Percentiles rank a stretch among this genome's conserved stretches.
These are phyloP conservation scores for Cheilosia vulpina DNA, from an alignment of 2,888 invertebrate genomes.

Conservation along the genomic window DNA sequence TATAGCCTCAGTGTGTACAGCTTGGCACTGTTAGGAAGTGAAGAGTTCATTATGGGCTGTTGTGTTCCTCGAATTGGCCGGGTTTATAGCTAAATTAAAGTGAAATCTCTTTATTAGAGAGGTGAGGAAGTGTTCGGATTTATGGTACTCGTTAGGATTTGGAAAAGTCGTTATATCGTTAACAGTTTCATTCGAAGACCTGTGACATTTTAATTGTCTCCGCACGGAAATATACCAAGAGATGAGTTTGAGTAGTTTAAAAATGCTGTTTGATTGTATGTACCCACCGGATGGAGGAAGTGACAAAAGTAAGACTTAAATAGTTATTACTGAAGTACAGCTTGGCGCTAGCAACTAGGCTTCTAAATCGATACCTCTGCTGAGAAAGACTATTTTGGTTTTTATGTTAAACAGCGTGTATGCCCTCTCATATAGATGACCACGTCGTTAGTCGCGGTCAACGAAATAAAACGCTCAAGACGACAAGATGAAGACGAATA, in stretches of 20 bases:
- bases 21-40: slow-evolving; percentile 34
- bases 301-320: not conserved
- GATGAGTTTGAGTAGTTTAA: not conserved
- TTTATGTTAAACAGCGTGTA: too few relatives aligned
- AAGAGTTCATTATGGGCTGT: slow-evolving; percentile 17
- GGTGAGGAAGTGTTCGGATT: slow-evolving; percentile 9
- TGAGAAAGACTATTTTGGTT: too few relatives aligned
- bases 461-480: too few relatives aligned
- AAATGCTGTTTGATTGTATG: not conserved
- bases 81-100: slow-evolving; percentile 36
- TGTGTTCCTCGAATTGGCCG: slow-evolving; percentile 27
- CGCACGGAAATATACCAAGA: not conserved
- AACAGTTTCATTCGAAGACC: not conserved
- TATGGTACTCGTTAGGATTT: slow-evolving; percentile 27
- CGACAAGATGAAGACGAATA: too few relatives aligned
- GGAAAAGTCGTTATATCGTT: slow-evolving; percentile 21
- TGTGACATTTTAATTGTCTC: slow-evolving; percentile 15
- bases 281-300: not conserved
- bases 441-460: too few relatives aligned
- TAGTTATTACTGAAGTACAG: too few relatives aligned
- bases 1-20: not conserved
- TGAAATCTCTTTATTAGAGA: slow-evolving; percentile 40
- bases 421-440: too few relatives aligned
- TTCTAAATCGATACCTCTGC: too few relatives aligned
- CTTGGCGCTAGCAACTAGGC: too few relatives aligned